Evolutionary conservation across 2,888 invertebrate species (phyloP).

Genomic region (Leptopilina drosophilae): DNA sequence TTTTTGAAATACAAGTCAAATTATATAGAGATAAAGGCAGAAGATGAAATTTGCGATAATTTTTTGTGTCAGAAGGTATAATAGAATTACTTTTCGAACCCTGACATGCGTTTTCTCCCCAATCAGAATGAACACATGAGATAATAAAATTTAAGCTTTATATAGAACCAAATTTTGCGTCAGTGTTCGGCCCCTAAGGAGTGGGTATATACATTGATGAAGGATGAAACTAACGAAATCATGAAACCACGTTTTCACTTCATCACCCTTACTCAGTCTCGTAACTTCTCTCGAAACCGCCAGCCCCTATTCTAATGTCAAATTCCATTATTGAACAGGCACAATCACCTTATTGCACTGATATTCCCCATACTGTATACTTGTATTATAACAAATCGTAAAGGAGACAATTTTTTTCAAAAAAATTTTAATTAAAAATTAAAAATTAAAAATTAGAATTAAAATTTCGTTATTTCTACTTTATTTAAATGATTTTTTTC

Average conservation of each 20-base stretch:
- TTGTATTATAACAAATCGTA: background rate
- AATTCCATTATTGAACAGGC: conserved; percentile 38
- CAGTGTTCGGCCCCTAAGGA: background rate
- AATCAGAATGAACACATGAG: conserved; percentile 3
- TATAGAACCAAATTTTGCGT: conserved; percentile 13
- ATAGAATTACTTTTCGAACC: conserved; percentile 4
- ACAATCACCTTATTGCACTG: conserved; percentile 19
- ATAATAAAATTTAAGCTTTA: conserved; percentile 19
- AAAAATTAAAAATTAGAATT: too few species aligned
- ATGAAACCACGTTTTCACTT: conserved; percentile 33
- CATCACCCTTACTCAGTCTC: conserved; percentile 20
- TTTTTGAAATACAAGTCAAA: too few species aligned
- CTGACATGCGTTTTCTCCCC: conserved; percentile 7
- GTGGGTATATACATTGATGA: conserved; percentile 30
- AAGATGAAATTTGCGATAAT: background rate
- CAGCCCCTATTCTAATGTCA: conserved; percentile 37
- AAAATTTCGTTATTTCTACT: too few species aligned
- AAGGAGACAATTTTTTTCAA: too few species aligned
- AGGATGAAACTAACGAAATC: conserved; percentile 41
- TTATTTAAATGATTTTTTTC: too few species aligned
- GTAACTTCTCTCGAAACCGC: conserved; percentile 37
- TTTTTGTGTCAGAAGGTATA: background rate
- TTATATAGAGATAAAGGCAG: background rate
- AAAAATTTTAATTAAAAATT: too few species aligned
- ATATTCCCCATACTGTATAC: background rate